Base-by-base conservation (phyloP, 2,113 vertebrate species). In the Sclerurus mexicanus region DNA sequence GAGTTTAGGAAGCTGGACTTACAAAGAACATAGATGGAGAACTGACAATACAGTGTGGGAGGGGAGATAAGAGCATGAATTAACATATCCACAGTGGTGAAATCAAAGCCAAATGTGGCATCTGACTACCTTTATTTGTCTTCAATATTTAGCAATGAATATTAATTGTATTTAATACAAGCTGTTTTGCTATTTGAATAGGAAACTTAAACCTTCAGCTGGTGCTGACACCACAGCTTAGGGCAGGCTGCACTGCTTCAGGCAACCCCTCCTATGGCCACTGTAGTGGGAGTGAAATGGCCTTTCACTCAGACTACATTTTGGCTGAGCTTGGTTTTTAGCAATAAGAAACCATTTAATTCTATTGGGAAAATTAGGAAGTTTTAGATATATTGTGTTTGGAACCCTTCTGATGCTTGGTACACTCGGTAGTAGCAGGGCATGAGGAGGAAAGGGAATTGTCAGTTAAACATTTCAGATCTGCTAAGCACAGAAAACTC, bases 101-200 rank as follows among this genome's bases (percentile, higher is more conserved):
- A 91, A 47, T 49, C 78, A 87, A 82, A 92, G 72, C 50, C 63
- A 76, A 87, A 39, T 4, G 35, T 58, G 50, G 62, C 71, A 69
- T 66, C 63, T 89, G 25, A 58, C 46, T 89, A 78, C 87, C 66
- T 85, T 85, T 79, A 87, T 62, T 78, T 79, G 15, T 85, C 77
- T 63, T 90, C 71, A 58, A 18, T 69, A 85, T 91, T 91, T 96
- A 85, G 33, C 78, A 67, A 83, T 83, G 12, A 80, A 50, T 95
- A 93, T 85, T 79, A 79, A 63, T 62, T 66, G 46, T 31, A 66
- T 93, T 87, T 79, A 76, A 66, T 75, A 59, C 28, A 30, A 63
- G 19, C 68, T 74, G 42, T 2, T 89, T 85, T 74, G 35, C 53
- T 76, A 31, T 55, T 77, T 74, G 78, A 76, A 46, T 47, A 55